phyloP scores from a whole-genome alignment of 2,888 invertebrate genomes.

The Glomeris marginata region DNA sequence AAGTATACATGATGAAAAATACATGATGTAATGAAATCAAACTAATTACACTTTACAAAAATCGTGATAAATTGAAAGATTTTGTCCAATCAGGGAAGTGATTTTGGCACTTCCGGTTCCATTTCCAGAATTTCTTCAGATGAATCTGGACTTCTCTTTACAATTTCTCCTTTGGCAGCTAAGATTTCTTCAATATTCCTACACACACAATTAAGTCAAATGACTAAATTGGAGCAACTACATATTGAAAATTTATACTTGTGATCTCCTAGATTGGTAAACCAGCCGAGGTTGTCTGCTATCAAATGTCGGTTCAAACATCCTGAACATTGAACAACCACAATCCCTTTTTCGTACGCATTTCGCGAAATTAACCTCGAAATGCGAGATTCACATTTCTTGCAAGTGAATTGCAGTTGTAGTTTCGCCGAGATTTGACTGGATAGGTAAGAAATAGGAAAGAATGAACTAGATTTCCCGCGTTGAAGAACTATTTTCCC shows the following conservation, averaged over 20 bases:
- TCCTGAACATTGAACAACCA: conserved; percentile 75
- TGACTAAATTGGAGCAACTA: background rate
- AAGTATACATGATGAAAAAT: too few species aligned
- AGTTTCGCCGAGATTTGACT: conserved; percentile 35
- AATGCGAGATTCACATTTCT: conserved; percentile 64
- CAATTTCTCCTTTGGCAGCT: conserved; percentile 69
- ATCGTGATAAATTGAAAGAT: too few species aligned
- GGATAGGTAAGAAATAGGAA: background rate
- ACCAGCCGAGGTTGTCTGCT: conserved; percentile 94
- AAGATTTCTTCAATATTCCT: conserved; percentile 81
- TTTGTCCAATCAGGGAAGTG: background rate
- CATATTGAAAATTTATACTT: conserved; percentile 7
- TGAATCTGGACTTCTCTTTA: conserved; percentile 27
- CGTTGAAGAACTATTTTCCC: background rate
- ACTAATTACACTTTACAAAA: too few species aligned
- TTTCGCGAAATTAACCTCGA: conserved; percentile 65
- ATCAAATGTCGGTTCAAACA: conserved; percentile 85
- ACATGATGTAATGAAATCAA: too few species aligned
- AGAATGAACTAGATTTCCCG: background rate
- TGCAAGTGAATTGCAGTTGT: conserved; percentile 70
- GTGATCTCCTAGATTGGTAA: conserved; percentile 47
- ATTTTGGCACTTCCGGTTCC: background rate
- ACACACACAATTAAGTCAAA: conserved; percentile 16
- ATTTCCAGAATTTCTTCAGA: background rate
- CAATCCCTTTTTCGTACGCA: conserved; percentile 76